Percentiles rank a stretch among this genome's conserved stretches.
Evolutionary conservation across 2,113 vertebrate species (phyloP).

Genomic region (Sakesphorus luctuosus): DNA sequence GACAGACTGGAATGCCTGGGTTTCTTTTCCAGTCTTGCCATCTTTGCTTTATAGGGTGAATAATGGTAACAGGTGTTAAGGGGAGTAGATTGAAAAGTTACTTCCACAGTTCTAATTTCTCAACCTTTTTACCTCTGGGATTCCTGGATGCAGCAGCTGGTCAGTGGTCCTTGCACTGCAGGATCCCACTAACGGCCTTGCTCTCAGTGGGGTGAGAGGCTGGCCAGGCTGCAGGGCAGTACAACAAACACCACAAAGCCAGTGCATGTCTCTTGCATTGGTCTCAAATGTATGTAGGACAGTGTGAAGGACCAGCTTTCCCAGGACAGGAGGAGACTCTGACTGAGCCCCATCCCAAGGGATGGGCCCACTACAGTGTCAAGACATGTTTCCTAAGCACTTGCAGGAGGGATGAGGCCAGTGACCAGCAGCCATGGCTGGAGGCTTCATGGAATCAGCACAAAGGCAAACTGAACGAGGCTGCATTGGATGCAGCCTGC

Average conservation of each 20-base stretch:
- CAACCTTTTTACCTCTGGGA: background rate
- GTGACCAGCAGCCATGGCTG: background rate
- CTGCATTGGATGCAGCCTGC: background rate
- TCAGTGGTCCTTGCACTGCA: too few species aligned
- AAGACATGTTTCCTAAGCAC: background rate
- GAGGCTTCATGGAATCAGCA: background rate
- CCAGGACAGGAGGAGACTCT: background rate
- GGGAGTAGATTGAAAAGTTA: background rate
- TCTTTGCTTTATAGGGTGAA: background rate
- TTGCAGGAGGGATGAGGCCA: background rate
- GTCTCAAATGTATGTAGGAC: background rate
- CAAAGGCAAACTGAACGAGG: background rate
- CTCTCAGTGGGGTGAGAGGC: background rate
- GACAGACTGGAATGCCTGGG: background rate
- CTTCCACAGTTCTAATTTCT: background rate
- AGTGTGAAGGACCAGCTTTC: background rate
- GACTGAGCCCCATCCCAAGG: background rate
- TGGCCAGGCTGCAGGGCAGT: background rate
- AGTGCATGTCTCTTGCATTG: rapidly evolving
- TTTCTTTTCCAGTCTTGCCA: background rate
- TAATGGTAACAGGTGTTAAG: background rate
- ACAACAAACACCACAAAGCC: background rate
- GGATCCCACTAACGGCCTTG: background rate
- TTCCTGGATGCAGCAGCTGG: background rate
- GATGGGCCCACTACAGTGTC: too few species aligned